Evolutionary conservation across 2,113 vertebrate genomes (phyloP).

Genomic region (Benitochromis conjunctus): DNA sequence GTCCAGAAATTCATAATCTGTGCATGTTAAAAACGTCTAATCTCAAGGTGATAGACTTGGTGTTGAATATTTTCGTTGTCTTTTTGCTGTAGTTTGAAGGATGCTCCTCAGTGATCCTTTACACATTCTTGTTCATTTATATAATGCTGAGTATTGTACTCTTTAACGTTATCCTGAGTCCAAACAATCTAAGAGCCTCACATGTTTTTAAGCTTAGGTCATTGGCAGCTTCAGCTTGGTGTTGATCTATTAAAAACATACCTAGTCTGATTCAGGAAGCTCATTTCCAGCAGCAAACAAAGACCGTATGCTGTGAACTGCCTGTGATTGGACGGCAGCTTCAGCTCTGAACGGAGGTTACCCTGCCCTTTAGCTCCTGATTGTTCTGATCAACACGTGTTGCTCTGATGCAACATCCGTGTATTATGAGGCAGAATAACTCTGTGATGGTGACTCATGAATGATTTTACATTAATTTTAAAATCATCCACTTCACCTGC

Average conservation of each 20-base stretch:
- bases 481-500: background rate
- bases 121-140: background rate
- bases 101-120: background rate
- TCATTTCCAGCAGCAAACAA: conserved; percentile 51
- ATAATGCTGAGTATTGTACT: background rate
- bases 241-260: background rate
- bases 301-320: conserved; percentile 6
- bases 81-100: background rate
- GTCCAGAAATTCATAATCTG: accelerated
- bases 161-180: background rate
- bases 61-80: background rate
- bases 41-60: background rate
- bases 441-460: conserved; percentile 32
- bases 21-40: background rate
- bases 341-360: background rate
- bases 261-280: background rate
- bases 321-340: background rate
- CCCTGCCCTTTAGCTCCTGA: conserved; percentile 33
- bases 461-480: background rate
- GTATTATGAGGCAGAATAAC: conserved; percentile 52
- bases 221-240: background rate
- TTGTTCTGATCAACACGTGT: conserved; percentile 42
- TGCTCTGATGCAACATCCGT: conserved; percentile 58
- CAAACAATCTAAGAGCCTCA: background rate
- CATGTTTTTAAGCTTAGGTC: background rate